Percentiles rank a stretch among this genome's conserved stretches.
Evolutionary conservation across 2,113 vertebrate species (phyloP).

Genomic region (Holacanthus passer): DNA sequence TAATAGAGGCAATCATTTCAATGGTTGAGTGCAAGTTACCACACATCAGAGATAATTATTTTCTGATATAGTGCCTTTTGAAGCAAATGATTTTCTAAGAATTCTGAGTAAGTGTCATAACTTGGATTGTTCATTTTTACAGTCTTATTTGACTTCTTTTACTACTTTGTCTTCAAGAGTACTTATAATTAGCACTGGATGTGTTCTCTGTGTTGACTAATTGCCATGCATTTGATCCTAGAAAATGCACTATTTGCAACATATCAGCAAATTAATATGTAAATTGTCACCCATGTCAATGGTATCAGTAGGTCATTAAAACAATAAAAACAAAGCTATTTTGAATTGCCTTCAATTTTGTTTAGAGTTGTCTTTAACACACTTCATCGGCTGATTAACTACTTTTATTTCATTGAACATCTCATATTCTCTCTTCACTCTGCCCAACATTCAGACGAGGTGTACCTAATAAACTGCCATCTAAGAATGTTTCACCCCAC

Average conservation of each 20-base stretch:
- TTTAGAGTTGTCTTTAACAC: conserved; percentile 3
- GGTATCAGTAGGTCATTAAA: conserved; percentile 53
- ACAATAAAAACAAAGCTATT: conserved; percentile 28
- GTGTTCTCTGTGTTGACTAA: conserved; percentile 38
- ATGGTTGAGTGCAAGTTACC: not conserved
- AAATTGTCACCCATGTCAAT: conserved; percentile 43
- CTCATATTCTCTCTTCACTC: not conserved
- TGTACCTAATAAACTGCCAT: not conserved
- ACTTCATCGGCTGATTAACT: not conserved
- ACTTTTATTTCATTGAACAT: not conserved
- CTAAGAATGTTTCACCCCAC: too few species aligned
- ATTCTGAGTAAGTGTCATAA: conserved; percentile 23
- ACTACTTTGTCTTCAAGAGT: conserved; percentile 15
- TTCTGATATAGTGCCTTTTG: conserved; percentile 68
- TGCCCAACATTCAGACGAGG: not conserved
- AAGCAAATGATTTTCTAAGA: conserved; percentile 53
- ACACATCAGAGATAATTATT: conserved; percentile 17
- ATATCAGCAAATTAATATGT: conserved; percentile 48
- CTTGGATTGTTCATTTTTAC: conserved; percentile 24
- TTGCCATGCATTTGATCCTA: conserved; percentile 54
- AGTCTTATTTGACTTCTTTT: conserved; percentile 36
- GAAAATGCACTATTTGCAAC: conserved; percentile 57
- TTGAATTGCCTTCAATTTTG: not conserved
- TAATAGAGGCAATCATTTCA: conserved; percentile 20
- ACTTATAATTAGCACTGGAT: conserved; percentile 34